Evolutionary conservation across 2,888 invertebrate species (phyloP), one percentile per base, ranked within the genome.

Genomic region (Nasonia oneida): DNA sequence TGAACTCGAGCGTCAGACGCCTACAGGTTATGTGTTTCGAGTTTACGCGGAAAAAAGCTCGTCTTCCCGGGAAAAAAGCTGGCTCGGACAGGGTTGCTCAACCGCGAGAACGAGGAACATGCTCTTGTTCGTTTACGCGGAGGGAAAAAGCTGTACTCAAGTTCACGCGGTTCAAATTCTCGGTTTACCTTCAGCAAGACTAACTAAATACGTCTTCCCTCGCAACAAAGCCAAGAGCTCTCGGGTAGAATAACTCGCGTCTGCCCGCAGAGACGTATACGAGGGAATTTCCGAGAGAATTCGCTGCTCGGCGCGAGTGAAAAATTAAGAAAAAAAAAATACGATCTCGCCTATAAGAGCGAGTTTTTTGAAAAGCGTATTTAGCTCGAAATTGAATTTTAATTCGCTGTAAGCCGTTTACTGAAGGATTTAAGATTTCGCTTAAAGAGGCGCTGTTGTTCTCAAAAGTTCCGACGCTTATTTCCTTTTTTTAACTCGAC

Each of bases 171-270:
- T 23, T 23, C 23, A 23, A 23, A 23, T 23, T 23, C 23, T 23
- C 23, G 23, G 23, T 23, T 23, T 23, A 23, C 23, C 23, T 23
- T 23, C 23, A 23, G 23, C 23, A 23, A 23, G 23, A 23, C 23
- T 23, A 23, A n/a, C n/a, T 61, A 61, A 61, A 61, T 61, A n/a
- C 23, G 8, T n/a, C 57, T 61, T 61, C 3, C n/a, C 57, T 23
- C 23, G 23, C 23, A 23, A 23, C 23, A 23, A 18, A 61, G 18
- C 53, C n/a, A 61, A 61, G 57, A n/a, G n/a, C 57, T n/a, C 57
- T 61, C 57, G 57, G 23, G 57, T 61, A 23, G n/a, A 61, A 61
- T 61, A 61, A 61, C 57, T 61, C 57, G 57, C 6, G 57, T 61
- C 57, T 61, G 23, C 8, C 8, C 42, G 8, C 3, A 29, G 18